Conservation (phyloP, 2,888 invertebrate genomes). For the Encarsia formosa region DNA sequence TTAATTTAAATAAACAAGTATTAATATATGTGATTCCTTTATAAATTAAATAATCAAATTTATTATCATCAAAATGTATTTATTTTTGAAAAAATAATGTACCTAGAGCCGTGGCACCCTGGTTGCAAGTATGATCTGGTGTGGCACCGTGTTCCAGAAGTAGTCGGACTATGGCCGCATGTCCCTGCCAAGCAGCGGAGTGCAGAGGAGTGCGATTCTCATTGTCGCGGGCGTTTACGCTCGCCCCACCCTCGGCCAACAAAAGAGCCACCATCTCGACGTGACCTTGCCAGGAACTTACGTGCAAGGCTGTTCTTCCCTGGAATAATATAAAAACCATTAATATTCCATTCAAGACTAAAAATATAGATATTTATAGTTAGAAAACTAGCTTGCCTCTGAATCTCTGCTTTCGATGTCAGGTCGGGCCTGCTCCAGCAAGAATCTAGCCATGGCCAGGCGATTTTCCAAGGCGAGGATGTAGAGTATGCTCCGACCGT, state of each 20-base stretch:
- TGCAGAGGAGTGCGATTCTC: slow-evolving; percentile 87
- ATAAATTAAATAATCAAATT: neutral
- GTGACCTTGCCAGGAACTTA: slow-evolving; percentile 92
- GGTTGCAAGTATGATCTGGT: slow-evolving; percentile 88
- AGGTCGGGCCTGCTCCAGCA: slow-evolving; percentile 72
- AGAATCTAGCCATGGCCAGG: slow-evolving; percentile 75
- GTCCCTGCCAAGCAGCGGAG: slow-evolving; percentile 95
- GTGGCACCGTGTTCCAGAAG: slow-evolving; percentile 75
- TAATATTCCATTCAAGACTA: neutral
- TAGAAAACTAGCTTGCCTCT: slow-evolving; percentile 57
- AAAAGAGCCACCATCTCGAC: slow-evolving; percentile 86
- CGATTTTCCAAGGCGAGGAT: slow-evolving; percentile 86
- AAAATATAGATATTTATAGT: neutral
- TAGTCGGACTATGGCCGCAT: slow-evolving; percentile 76
- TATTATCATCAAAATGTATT: neutral
- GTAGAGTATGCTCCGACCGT: slow-evolving; percentile 87
- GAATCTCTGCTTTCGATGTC: slow-evolving; percentile 84
- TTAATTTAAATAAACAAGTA: too few relatives aligned
- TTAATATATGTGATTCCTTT: too few relatives aligned
- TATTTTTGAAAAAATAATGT: slow-evolving; percentile 20
- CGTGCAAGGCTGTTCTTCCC: slow-evolving; percentile 86
- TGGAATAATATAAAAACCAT: slow-evolving; percentile 35
- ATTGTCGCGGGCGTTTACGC: slow-evolving; percentile 82
- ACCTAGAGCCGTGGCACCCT: slow-evolving; percentile 91
- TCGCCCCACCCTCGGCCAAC: slow-evolving; percentile 75